Evolutionary conservation across 2,888 invertebrate species (phyloP).

Genomic region (Temnothorax unifasciatus): DNA sequence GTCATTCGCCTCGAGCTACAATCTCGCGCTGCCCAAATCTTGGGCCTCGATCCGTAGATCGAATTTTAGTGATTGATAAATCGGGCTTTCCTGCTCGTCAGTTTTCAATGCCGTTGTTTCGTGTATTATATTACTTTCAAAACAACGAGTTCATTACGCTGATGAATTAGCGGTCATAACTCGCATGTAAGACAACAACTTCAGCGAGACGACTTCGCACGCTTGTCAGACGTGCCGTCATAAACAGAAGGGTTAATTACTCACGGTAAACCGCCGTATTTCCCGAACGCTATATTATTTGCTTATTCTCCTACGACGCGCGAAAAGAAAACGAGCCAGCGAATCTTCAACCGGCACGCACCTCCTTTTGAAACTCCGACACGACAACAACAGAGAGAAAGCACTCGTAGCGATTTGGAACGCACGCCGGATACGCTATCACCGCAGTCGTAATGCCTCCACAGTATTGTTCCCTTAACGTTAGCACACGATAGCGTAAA

Average conservation of each 20-base stretch:
- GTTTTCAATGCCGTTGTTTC: background rate
- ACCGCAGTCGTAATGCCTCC: background rate
- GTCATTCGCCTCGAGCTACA: background rate
- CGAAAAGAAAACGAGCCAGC: background rate
- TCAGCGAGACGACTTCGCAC: background rate
- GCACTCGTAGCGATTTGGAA: slow-evolving; percentile 18
- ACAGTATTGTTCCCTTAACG: background rate
- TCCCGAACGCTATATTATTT: background rate
- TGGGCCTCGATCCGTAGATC: background rate
- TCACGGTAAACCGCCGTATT: slow-evolving; percentile 17
- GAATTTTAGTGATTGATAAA: background rate
- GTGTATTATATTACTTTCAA: background rate
- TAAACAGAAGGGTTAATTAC: background rate
- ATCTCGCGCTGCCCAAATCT: background rate
- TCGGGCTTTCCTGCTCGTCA: background rate
- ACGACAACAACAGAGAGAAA: slow-evolving; percentile 5
- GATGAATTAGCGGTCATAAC: background rate
- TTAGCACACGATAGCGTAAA: background rate
- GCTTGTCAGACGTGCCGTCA: background rate
- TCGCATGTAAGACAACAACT: slow-evolving; percentile 1
- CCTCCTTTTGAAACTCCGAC: background rate
- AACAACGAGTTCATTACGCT: background rate
- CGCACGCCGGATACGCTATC: slow-evolving; percentile 1
- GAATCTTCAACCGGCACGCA: slow-evolving; percentile 1
- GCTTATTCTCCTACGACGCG: background rate